These are phyloP conservation scores for Callipepla californica DNA, from an alignment of 2,113 vertebrate genomes.

Conservation along the genomic window DNA sequence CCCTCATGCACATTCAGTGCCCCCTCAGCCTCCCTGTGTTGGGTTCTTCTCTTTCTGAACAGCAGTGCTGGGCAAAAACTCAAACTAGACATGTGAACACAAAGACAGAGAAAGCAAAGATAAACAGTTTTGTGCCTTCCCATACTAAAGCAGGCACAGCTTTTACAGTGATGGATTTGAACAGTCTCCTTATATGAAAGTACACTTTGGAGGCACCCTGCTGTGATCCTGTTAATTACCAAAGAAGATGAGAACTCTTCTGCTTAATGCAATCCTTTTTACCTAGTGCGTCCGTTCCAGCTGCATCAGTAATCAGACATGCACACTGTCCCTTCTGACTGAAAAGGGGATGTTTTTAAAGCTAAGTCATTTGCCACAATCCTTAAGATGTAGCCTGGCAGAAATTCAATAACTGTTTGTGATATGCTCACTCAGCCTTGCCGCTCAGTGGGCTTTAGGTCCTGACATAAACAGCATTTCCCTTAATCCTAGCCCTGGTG, in stretches of 20 bases:
- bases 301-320: slow-evolving; percentile 75
- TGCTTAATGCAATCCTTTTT: slow-evolving; percentile 66
- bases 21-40: background rate
- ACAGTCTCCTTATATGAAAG: slow-evolving; percentile 60
- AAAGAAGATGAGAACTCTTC: slow-evolving; percentile 74
- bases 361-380: slow-evolving; percentile 76
- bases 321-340: slow-evolving; percentile 69
- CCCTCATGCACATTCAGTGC: background rate
- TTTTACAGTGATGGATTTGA: slow-evolving; percentile 47
- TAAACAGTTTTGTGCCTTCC: slow-evolving; percentile 36
- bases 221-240: slow-evolving; percentile 75
- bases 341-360: slow-evolving; percentile 68
- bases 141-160: slow-evolving; percentile 8
- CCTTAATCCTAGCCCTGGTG: slow-evolving; percentile 50
- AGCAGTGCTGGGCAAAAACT: slow-evolving; percentile 62
- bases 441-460: slow-evolving; percentile 63
- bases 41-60: slow-evolving; percentile 23
- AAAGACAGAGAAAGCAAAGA: slow-evolving; percentile 71
- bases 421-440: slow-evolving; percentile 71
- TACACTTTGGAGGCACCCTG: slow-evolving; percentile 60
- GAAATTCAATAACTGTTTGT: slow-evolving; percentile 80
- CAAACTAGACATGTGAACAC: slow-evolving; percentile 63
- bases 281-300: slow-evolving; percentile 47
- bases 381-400: slow-evolving; percentile 76
- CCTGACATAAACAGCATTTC: slow-evolving; percentile 70